Evolutionary conservation across 2,888 invertebrate species (phyloP).

Genomic region (Rhingia rostrata): DNA sequence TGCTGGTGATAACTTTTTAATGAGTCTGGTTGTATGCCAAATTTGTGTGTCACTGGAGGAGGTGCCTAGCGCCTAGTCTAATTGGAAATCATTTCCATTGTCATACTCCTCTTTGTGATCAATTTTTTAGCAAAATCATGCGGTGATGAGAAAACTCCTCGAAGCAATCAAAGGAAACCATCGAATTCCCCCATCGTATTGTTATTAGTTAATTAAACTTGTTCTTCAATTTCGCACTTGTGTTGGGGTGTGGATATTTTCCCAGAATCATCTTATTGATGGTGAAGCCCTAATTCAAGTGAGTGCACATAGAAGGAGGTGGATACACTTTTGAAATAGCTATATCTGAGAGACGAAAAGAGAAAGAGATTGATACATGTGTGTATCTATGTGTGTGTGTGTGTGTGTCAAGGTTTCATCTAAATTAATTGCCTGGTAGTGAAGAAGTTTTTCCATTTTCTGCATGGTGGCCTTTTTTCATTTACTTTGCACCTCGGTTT

Average conservation of each 20-base stretch:
- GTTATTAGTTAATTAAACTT: conserved; percentile 69
- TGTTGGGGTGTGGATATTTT: conserved; percentile 19
- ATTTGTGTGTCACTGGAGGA: conserved; percentile 15
- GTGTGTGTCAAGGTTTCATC: conserved; percentile 60
- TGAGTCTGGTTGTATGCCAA: conserved; percentile 51
- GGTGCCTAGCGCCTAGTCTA: conserved; percentile 3
- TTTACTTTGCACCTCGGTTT: conserved; percentile 56
- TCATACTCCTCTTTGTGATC: neutral
- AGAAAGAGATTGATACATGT: neutral
- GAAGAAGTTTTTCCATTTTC: conserved; percentile 80
- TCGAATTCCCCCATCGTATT: conserved; percentile 30
- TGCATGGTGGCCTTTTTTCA: conserved; percentile 78
- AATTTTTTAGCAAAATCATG: conserved; percentile 11
- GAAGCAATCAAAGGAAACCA: conserved; percentile 40
- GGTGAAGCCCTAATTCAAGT: neutral
- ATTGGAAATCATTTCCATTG: conserved; percentile 43
- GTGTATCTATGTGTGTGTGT: neutral
- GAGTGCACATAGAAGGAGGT: neutral
- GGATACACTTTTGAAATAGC: conserved; percentile 26
- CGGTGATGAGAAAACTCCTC: conserved; percentile 21
- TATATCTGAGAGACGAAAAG: conserved; percentile 18
- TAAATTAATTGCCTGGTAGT: conserved; percentile 65
- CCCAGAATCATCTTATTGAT: conserved; percentile 53
- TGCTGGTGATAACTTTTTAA: conserved; percentile 60
- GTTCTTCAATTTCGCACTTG: conserved; percentile 37